These are phyloP conservation scores for Drosophila sproati DNA, from an alignment of 1,140 invertebrate genomes.

Conservation along the genomic window DNA sequence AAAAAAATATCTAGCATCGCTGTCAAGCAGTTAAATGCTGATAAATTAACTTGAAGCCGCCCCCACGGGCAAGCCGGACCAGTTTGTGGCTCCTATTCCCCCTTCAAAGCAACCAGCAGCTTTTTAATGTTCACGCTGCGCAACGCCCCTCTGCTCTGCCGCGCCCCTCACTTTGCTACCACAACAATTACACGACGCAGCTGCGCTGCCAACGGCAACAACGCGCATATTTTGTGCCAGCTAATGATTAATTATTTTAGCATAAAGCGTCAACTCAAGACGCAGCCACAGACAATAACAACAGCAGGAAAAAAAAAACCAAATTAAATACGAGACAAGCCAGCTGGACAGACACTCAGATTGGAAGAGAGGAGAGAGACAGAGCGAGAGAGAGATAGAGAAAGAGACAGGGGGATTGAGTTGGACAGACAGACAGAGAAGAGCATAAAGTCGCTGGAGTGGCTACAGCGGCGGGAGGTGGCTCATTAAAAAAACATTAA, in stretches of 20 bases:
- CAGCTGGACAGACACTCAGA: constrained; percentile 39
- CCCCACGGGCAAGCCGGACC: constrained; percentile 3
- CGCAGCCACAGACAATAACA: constrained; percentile 34
- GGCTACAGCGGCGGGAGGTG: constrained; percentile 42
- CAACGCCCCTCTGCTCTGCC: background rate
- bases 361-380: constrained; percentile 19
- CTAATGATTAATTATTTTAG: constrained; percentile 83
- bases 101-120: constrained; percentile 56
- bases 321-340: constrained; percentile 75
- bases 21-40: constrained; percentile 79
- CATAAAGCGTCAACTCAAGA: constrained; percentile 81
- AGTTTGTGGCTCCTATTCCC: constrained; percentile 4
- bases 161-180: constrained; percentile 29
- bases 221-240: constrained; percentile 72
- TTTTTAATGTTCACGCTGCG: constrained; percentile 66
- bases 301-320: constrained; percentile 42
- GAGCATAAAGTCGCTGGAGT: constrained; percentile 16
- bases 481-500: constrained; percentile 83
- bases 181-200: constrained; percentile 75
- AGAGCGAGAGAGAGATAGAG: background rate
- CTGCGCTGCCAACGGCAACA: constrained; percentile 41
- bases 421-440: too few relatives aligned
- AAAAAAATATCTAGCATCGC: constrained; percentile 32
- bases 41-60: constrained; percentile 76
- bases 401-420: too few relatives aligned